Percentiles rank a stretch among this genome's conserved stretches.
phyloP scores from a whole-genome alignment of 1,140 invertebrate species.

The Macrobrachium nipponense region DNA sequence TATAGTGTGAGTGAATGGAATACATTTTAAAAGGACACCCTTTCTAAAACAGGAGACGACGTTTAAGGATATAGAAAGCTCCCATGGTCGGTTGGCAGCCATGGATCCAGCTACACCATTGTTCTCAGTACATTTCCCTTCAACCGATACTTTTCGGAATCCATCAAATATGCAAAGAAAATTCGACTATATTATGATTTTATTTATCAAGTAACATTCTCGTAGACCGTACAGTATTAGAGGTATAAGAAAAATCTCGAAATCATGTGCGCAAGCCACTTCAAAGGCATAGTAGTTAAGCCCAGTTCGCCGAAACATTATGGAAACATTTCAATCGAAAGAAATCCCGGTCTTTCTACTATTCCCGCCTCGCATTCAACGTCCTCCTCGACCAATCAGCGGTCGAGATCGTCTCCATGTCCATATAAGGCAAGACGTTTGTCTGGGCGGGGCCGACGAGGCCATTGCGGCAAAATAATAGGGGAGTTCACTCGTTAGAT shows the following conservation, averaged over 20 bases:
- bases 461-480: conserved; percentile 2
- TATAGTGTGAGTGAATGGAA: neutral
- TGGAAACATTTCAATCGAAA: neutral
- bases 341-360: neutral
- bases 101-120: conserved; percentile 2
- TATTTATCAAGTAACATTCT: neutral
- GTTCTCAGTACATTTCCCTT: conserved; percentile 7
- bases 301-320: neutral
- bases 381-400: conserved; percentile 4
- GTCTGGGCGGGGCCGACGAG: neutral
- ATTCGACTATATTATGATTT: neutral
- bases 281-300: neutral
- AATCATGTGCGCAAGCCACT: neutral
- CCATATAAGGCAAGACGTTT: conserved; percentile 20
- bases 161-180: no score
- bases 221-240: neutral
- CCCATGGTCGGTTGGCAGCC: conserved; percentile 13
- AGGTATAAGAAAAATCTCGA: neutral
- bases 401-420: conserved; percentile 2
- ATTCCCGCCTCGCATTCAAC: conserved; percentile 22
- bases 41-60: neutral
- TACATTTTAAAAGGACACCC: neutral
- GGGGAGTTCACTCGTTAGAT: neutral
- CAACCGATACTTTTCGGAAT: neutral
- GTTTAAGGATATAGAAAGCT: conserved; percentile 5